These are phyloP conservation scores for Cartodere bifasciata DNA, from an alignment of 2,888 invertebrate species.

Conservation along the genomic window DNA sequence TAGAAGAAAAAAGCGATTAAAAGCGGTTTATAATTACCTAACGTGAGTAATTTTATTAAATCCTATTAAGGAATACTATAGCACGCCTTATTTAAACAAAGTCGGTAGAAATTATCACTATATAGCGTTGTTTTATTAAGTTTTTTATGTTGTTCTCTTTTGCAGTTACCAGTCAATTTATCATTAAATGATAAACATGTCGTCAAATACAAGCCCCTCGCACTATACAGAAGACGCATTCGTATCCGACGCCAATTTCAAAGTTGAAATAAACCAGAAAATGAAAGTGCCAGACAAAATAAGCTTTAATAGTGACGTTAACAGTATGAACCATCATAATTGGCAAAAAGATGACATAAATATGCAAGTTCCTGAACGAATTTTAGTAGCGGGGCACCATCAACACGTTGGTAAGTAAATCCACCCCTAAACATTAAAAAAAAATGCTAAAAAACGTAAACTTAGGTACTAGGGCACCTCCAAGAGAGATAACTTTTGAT, in stretches of 20 bases:
- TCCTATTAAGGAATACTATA: too few relatives aligned
- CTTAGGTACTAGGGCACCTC: constrained; percentile 70
- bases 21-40: too few relatives aligned
- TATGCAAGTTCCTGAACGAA: constrained; percentile 90
- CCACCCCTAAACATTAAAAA: too few relatives aligned
- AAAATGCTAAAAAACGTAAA: too few relatives aligned
- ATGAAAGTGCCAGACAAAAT: constrained; percentile 75
- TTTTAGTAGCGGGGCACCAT: constrained; percentile 70
- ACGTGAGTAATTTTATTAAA: too few relatives aligned
- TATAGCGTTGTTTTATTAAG: neutral
- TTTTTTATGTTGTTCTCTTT: constrained; percentile 1
- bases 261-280: constrained; percentile 64
- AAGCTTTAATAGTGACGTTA: constrained; percentile 59
- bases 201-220: constrained; percentile 46
- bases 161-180: neutral
- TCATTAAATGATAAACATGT: constrained; percentile 35
- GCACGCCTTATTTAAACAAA: neutral
- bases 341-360: constrained; percentile 69
- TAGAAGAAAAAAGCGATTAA: too few relatives aligned
- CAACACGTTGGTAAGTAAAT: constrained; percentile 44
- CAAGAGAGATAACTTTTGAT: constrained; percentile 74
- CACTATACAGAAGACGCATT: constrained; percentile 54
- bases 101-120: neutral
- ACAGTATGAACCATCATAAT: constrained; percentile 44
- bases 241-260: constrained; percentile 46